Percentiles rank a stretch among this genome's conserved stretches.
Evolutionary conservation across 2,888 invertebrate species (phyloP).

Genomic region (Polymixis flavicincta): DNA sequence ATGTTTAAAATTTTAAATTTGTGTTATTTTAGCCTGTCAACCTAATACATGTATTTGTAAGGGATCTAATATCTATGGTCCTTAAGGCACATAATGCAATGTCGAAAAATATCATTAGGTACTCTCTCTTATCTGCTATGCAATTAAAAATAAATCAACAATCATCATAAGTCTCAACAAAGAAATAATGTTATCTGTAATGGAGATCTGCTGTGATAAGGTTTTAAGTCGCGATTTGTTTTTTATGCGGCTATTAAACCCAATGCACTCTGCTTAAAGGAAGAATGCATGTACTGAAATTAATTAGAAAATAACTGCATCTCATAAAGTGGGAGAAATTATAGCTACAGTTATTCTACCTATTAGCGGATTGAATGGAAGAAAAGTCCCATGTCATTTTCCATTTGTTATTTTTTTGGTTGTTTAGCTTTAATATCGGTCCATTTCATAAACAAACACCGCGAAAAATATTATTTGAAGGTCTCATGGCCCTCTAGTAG

Average conservation of each 20-base stretch:
- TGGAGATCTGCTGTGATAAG: constrained; percentile 44
- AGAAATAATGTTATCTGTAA: constrained; percentile 37
- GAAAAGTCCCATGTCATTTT: neutral
- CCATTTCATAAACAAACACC: no score
- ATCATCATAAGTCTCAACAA: constrained; percentile 27
- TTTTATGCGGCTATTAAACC: neutral
- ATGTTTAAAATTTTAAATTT: constrained; percentile 77
- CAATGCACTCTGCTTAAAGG: neutral
- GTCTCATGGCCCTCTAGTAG: constrained; percentile 57
- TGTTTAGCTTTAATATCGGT: neutral
- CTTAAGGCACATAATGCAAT: neutral
- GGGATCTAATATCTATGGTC: no score
- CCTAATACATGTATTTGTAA: neutral
- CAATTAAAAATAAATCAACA: constrained; percentile 16
- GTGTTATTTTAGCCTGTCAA: constrained; percentile 32
- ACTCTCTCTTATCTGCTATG: neutral
- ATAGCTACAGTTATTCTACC: neutral
- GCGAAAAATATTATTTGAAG: neutral
- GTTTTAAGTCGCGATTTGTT: constrained; percentile 29
- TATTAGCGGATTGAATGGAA: neutral
- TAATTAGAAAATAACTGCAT: neutral
- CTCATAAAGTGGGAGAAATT: neutral
- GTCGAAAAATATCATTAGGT: neutral
- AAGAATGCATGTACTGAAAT: neutral
- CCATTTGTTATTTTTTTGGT: neutral